Base-by-base conservation (phyloP, 2,888 invertebrate species). In the Sphaerophoria taeniata region DNA sequence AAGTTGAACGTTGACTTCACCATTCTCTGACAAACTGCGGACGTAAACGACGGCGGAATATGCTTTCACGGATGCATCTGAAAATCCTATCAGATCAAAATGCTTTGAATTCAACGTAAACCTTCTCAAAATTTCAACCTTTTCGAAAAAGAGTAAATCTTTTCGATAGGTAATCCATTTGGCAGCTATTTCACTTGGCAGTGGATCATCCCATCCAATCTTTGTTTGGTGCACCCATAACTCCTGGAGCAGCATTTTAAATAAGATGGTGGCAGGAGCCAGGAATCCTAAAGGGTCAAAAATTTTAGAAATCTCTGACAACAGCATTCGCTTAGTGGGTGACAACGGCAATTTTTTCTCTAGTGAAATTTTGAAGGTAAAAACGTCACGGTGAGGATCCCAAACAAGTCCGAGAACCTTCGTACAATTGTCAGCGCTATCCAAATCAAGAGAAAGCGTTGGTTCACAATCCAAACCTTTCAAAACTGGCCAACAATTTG, bases 171-270 rank as follows among this genome's bases (percentile, higher is more conserved):
- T 60, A 24, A 12, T 45, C 69, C 69, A 70, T 47, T 63, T 77
- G n/a, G 36, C 34, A 11, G 70, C 69, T 33, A 60, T 24, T 36
- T 77, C 63, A 53, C 3, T 12, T 33, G 70, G 70, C 39, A 71
- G 47, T 6, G 63, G 53, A 67, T 73, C 67, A 33, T 77, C 63
- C 60, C 74, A 73, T 58, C 67, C 77, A 5, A 82, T 33, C 12
- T 74, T 86, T 4, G 11, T 14, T 36, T 69, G n/a, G 24, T 31
- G 31, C 36, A 77, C 16, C 63, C 77, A 76, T n/a, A 76, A 43
- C 76, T 76, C 70, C 55, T 70, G 76, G 16, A 70, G 70, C 45
- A 76, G n/a, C 36, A 76, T 70, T 63, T 76, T 63, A 11, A 76
- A 53, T 11, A 76, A 70, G 34, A 76, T 76, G 47, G 76, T 76